These are phyloP conservation scores for Arvicanthis niloticus DNA, from an alignment of 2,113 vertebrate species.

Conservation along the genomic window DNA sequence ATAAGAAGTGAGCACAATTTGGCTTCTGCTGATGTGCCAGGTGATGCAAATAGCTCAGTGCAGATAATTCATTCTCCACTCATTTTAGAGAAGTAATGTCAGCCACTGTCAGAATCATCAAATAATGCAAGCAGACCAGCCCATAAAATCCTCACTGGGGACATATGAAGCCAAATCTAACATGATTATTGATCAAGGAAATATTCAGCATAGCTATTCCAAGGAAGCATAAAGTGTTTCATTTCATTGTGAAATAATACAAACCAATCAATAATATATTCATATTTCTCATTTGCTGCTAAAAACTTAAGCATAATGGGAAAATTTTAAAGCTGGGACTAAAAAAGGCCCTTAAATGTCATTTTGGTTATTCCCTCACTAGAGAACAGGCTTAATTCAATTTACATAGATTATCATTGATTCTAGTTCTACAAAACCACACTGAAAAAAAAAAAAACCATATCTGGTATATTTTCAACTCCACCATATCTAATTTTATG, in stretches of 20 bases:
- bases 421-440: slow-evolving; percentile 42
- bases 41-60: slow-evolving; percentile 46
- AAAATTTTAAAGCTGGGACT: slow-evolving; percentile 18
- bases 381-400: slow-evolving; percentile 54
- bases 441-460: slow-evolving; percentile 57
- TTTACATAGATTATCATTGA: slow-evolving; percentile 64
- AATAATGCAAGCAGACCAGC: slow-evolving; percentile 48
- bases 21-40: slow-evolving; percentile 62
- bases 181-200: slow-evolving; percentile 69
- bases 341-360: slow-evolving; percentile 61
- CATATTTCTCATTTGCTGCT: slow-evolving; percentile 71
- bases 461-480: slow-evolving; percentile 41
- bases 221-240: slow-evolving; percentile 67
- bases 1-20: slow-evolving; percentile 79
- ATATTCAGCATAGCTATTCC: slow-evolving; percentile 73
- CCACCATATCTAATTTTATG: slow-evolving; percentile 4
- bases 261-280: slow-evolving; percentile 60
- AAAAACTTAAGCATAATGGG: slow-evolving; percentile 40
- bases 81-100: slow-evolving; percentile 29
- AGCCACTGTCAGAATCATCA: slow-evolving; percentile 56
- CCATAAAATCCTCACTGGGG: slow-evolving; percentile 27
- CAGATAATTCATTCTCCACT: slow-evolving; percentile 64
- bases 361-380: slow-evolving; percentile 40
- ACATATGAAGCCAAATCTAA: slow-evolving; percentile 48
- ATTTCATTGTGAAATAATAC: slow-evolving; percentile 73